Evolutionary conservation across 2,797 vertebrate species (phyloP).

Genomic region (Gymnoscopelus microlampas): DNA sequence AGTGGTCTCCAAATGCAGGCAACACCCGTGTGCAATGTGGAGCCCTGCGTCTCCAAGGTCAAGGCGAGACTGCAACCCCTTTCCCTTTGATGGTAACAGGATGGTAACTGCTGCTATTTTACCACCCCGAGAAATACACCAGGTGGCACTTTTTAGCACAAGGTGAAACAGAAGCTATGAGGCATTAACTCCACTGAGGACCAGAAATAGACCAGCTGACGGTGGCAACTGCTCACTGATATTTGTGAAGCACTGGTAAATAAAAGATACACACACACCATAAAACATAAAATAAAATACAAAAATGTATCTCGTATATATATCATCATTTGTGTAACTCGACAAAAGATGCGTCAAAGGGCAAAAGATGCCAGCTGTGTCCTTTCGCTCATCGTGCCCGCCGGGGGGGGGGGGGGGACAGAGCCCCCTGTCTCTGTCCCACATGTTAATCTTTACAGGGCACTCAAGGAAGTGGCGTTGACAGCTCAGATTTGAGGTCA

Average conservation of each 20-base stretch:
- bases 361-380: constrained; percentile 64
- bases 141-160: constrained; percentile 48
- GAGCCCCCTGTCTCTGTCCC: constrained; percentile 66
- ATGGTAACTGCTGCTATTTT: constrained; percentile 49
- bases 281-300: background rate
- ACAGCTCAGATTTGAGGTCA: constrained; percentile 82
- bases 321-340: constrained; percentile 46
- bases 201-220: constrained; percentile 27
- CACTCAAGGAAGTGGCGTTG: constrained; percentile 79
- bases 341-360: constrained; percentile 43
- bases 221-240: constrained; percentile 13
- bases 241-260: constrained; percentile 24
- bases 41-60: constrained; percentile 53
- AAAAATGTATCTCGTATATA: constrained; percentile 40
- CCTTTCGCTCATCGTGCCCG: constrained; percentile 51
- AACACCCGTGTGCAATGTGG: constrained; percentile 28
- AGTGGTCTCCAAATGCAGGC: constrained; percentile 35
- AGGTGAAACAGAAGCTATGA: constrained; percentile 34
- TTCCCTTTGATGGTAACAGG: constrained; percentile 49
- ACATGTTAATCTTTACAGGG: constrained; percentile 82
- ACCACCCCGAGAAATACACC: constrained; percentile 41
- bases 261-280: constrained; percentile 45
- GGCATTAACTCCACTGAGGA: constrained; percentile 20
- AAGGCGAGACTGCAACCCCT: constrained; percentile 46
- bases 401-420: constrained; percentile 11